Evolutionary conservation across 1,140 invertebrate species (phyloP).

Genomic region (Anagrus nilaparvatae): DNA sequence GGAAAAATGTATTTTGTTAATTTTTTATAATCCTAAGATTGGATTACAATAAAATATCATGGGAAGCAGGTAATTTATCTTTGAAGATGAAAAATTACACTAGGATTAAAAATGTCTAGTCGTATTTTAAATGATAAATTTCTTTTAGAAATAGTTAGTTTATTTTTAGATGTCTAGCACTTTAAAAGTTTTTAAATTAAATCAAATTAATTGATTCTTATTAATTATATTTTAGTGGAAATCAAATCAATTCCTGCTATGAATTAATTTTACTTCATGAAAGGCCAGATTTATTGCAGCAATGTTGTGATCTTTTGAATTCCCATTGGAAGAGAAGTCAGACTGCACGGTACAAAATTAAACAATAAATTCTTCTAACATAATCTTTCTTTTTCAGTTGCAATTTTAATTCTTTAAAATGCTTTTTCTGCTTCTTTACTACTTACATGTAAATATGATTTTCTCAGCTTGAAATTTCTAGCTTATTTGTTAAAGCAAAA

Average conservation of each 20-base stretch:
- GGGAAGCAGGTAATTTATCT: too few relatives aligned
- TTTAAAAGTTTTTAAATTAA: background rate
- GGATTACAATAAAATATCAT: too few relatives aligned
- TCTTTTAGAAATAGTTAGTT: background rate
- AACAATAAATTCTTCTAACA: background rate
- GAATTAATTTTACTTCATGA: constrained; percentile 56
- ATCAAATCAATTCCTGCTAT: constrained; percentile 22
- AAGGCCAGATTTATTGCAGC: constrained; percentile 52
- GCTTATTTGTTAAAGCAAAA: too few relatives aligned
- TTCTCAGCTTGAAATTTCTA: too few relatives aligned
- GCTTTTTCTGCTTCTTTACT: constrained; percentile 4
- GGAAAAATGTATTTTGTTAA: too few relatives aligned
- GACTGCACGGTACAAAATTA: constrained; percentile 58
- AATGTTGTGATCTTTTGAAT: constrained; percentile 65
- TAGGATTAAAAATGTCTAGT: too few relatives aligned
- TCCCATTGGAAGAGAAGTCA: constrained; percentile 70
- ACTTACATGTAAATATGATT: too few relatives aligned
- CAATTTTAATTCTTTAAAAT: constrained; percentile 4
- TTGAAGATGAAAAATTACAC: too few relatives aligned
- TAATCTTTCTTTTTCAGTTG: constrained; percentile 9
- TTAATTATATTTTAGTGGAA: background rate
- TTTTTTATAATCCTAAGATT: too few relatives aligned
- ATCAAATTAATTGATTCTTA: background rate
- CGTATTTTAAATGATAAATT: too few relatives aligned
- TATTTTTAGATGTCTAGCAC: background rate